Evolutionary conservation across 1,140 invertebrate genomes (phyloP).

Genomic region (Holcopasites calliopsidis): DNA sequence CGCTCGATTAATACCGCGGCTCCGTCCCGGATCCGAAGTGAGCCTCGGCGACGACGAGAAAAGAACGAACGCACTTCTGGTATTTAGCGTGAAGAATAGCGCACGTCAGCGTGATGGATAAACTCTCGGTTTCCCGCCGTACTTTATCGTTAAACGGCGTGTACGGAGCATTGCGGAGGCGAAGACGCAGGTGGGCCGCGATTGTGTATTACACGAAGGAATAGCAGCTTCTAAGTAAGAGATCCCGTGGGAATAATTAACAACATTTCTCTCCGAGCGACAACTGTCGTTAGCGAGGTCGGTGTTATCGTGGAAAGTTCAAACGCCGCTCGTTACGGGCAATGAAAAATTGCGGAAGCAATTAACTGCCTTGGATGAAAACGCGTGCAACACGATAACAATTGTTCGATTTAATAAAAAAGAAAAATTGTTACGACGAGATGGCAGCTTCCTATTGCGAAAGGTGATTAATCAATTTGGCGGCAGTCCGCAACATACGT

Average conservation of each 20-base stretch:
- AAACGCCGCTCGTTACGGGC: background rate
- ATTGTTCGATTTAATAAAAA: background rate
- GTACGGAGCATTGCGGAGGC: conserved; percentile 40
- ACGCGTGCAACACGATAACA: background rate
- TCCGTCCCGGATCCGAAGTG: conserved; percentile 50
- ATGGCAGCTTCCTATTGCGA: too few relatives aligned
- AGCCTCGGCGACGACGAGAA: conserved; percentile 43
- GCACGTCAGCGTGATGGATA: conserved; percentile 63
- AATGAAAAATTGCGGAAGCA: background rate
- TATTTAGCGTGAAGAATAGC: conserved; percentile 65
- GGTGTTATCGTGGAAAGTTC: conserved; percentile 3
- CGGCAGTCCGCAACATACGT: too few relatives aligned
- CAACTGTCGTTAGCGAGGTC: background rate
- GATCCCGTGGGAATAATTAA: conserved; percentile 57
- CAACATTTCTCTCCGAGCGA: conserved; percentile 36
- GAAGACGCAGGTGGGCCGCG: conserved; percentile 55
- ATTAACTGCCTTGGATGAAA: background rate
- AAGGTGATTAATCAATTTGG: too few relatives aligned
- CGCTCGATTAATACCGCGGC: conserved; percentile 39
- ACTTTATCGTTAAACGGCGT: conserved; percentile 49
- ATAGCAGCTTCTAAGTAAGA: conserved; percentile 40
- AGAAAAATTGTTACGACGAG: too few relatives aligned
- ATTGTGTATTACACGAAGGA: conserved; percentile 26
- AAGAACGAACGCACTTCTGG: conserved; percentile 66
- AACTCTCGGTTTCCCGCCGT: conserved; percentile 58